Base-by-base conservation (phyloP, 2,888 invertebrate genomes). In the Dryococelus australis region DNA sequence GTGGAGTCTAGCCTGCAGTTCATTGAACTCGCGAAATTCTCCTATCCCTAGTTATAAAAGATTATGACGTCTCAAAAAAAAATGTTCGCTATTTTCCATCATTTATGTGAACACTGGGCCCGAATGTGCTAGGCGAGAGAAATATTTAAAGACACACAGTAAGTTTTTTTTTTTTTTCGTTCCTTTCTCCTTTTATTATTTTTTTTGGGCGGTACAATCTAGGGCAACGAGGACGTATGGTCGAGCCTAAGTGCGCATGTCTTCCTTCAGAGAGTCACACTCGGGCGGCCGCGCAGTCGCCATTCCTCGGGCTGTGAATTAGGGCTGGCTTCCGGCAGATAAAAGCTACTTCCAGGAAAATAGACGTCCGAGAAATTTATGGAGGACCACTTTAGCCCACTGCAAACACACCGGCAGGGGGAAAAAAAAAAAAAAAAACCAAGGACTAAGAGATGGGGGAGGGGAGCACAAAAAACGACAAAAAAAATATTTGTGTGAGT, bases 271-370 rank as follows among this genome's bases (percentile, higher is more conserved):
- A n/a, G 24, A 8, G 65, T 65, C 65, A 65, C 65, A 65, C 24
- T 65, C n/a, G 0, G n/a, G 24, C 24, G 65, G 65, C n/a, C 47
- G 12, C 47, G 47, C 2, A 47, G 47, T 47, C 47, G 47, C 47
- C 47, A n/a, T n/a, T 65, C 24, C 65, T n/a, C 24, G 24, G 65
- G 24, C 65, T 8, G 65, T 65, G 65, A 65, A 65, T 65, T 65
- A 65, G 65, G 24, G 16, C 65, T 20, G 65, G 0, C 65, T 65
- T 65, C 65, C 65, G 65, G 24, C 65, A 65, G 65, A 65, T 65
- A 65, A 65, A 65, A 65, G 65, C 65, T 65, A 65, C 65, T 65
- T 65, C 65, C 65, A 65, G 65, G 65, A 65, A 65, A 65, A 65
- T 65, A 65, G 65, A 65, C 65, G 65, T 65, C 51, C 8, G 65